Conservation (phyloP, 1,140 invertebrate species). For the Drosophila ambigua region DNA sequence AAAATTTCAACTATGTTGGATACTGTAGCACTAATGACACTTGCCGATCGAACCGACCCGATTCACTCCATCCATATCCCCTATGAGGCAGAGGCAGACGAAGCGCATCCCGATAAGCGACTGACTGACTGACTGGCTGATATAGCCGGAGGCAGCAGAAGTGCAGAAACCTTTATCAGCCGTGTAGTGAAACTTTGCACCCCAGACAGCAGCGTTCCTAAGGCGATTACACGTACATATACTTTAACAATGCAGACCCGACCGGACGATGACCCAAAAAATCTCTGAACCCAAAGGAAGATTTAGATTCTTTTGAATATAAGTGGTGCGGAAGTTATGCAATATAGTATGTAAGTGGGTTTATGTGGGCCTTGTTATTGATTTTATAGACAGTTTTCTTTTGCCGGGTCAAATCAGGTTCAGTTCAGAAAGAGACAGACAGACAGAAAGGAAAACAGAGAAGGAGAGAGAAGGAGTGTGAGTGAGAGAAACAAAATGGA, state of each 20-base stretch:
- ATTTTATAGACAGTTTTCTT: constrained; percentile 50
- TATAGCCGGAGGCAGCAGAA: constrained; percentile 30
- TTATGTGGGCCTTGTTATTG: constrained; percentile 45
- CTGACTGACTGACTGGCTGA: constrained; percentile 18
- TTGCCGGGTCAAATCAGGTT: constrained; percentile 54
- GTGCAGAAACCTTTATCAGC: constrained; percentile 46
- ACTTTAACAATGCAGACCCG: constrained; percentile 24
- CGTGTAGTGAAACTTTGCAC: constrained; percentile 45
- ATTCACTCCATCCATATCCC: constrained; percentile 36
- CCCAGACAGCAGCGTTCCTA: constrained; percentile 41
- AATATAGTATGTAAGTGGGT: constrained; percentile 31
- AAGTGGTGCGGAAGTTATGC: constrained; percentile 23
- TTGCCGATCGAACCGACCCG: constrained; percentile 19
- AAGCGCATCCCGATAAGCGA: constrained; percentile 36
- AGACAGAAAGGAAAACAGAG: constrained; percentile 2
- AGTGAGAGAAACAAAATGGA: constrained; percentile 23
- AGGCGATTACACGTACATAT: constrained; percentile 34
- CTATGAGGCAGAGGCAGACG: constrained; percentile 5
- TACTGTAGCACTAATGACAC: background rate
- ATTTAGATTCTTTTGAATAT: constrained; percentile 3
- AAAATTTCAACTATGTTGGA: too few species aligned
- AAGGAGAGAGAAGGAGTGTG: background rate
- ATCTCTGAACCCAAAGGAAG: constrained; percentile 7
- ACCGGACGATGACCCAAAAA: constrained; percentile 10
- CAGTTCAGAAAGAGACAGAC: constrained; percentile 9